These are phyloP conservation scores for Apteryx owenii DNA, from an alignment of 2,113 vertebrate genomes.

Conservation along the genomic window DNA sequence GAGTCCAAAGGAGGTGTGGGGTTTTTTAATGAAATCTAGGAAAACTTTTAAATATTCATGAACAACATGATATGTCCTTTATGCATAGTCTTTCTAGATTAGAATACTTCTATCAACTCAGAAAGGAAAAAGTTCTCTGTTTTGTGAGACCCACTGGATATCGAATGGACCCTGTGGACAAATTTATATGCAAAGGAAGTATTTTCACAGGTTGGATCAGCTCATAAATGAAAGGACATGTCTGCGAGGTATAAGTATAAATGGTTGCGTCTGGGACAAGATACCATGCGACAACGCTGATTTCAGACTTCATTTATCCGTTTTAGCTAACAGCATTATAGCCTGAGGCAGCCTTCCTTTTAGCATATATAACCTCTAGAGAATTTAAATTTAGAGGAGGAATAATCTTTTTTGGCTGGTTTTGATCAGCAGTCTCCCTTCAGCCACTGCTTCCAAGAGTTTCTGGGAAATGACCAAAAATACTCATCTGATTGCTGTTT, in stretches of 20 bases:
- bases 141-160: background rate
- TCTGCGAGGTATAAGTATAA: background rate
- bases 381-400: conserved; percentile 1
- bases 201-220: background rate
- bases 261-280: background rate
- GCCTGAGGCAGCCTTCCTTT: background rate
- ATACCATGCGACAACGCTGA: background rate
- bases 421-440: background rate
- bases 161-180: background rate
- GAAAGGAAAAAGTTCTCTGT: background rate
- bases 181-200: background rate
- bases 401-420: background rate
- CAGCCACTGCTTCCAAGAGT: background rate
- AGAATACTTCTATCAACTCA: background rate
- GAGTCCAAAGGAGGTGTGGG: background rate
- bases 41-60: background rate
- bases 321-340: background rate
- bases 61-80: background rate
- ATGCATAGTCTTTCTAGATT: background rate
- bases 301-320: background rate
- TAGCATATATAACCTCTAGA: background rate
- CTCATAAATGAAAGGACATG: background rate
- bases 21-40: background rate
- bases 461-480: conserved; percentile 49
- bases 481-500: background rate